Percentiles rank a stretch among this genome's conserved stretches.
Conservation (phyloP, 2,888 invertebrate species). For the Gymnosoma rotundatum region DNA sequence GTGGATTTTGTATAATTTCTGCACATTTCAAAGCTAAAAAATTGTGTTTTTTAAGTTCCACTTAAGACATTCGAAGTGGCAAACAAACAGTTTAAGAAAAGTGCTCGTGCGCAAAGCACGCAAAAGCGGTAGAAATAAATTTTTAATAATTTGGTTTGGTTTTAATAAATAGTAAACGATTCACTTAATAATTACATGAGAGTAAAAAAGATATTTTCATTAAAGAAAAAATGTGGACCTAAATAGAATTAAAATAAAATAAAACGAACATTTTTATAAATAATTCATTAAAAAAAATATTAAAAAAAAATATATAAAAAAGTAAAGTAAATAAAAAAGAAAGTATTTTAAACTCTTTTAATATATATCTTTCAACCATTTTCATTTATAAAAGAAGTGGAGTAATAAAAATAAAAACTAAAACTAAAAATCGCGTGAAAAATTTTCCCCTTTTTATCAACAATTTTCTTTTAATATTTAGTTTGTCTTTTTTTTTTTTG, state of each 20-base stretch:
- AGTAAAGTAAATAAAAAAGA: constrained; percentile 47
- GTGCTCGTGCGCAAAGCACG: constrained; percentile 79
- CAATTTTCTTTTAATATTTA: constrained; percentile 56
- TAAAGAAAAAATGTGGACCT: constrained; percentile 37
- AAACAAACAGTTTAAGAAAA: constrained; percentile 78
- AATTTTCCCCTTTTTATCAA: constrained; percentile 51
- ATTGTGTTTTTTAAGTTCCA: constrained; percentile 72
- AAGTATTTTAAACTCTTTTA: constrained; percentile 45
- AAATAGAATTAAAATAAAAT: constrained; percentile 28
- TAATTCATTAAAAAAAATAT: not conserved
- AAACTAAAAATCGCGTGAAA: constrained; percentile 53
- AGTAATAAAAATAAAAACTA: constrained; percentile 3
- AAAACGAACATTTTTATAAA: constrained; percentile 31
- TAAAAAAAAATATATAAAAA: not conserved
- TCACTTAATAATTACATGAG: constrained; percentile 30
- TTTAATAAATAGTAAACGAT: constrained; percentile 13
- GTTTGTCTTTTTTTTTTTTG: constrained; percentile 20
- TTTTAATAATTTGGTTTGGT: constrained; percentile 34
- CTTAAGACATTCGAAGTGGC: constrained; percentile 73
- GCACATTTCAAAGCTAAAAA: constrained; percentile 60
- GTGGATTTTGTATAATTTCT: constrained; percentile 67
- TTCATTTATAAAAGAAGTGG: constrained; percentile 17
- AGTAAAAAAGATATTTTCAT: constrained; percentile 21
- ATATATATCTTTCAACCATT: constrained; percentile 40
- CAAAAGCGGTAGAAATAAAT: constrained; percentile 72